Percentiles rank a stretch among this genome's conserved stretches.
Evolutionary conservation across 2,113 vertebrate species (phyloP).

Genomic region (Sphaerodactylus townsendi): DNA sequence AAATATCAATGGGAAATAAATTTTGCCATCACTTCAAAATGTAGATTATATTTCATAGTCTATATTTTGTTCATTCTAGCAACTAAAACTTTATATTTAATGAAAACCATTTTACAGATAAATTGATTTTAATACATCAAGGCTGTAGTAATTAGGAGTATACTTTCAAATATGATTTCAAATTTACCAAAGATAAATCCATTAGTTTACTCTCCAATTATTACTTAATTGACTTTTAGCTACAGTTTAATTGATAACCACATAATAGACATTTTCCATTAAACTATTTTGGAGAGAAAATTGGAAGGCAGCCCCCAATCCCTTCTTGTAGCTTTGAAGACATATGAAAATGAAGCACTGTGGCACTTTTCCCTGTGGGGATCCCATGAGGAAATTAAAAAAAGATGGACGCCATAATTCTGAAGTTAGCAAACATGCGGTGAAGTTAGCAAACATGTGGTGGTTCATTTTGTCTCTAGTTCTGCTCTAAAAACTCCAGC

Average conservation of each 20-base stretch:
- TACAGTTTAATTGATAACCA: slow-evolving; percentile 52
- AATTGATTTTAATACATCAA: slow-evolving; percentile 65
- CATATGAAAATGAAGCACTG: not conserved
- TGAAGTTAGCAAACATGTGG: not conserved
- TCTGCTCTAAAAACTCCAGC: not conserved
- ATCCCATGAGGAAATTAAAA: no score
- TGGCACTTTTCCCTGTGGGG: slow-evolving; percentile 9
- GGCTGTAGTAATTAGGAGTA: slow-evolving; percentile 47
- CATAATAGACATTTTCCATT: slow-evolving; percentile 49
- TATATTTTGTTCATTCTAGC: slow-evolving; percentile 36
- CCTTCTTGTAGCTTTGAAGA: slow-evolving; percentile 18
- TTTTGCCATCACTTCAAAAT: slow-evolving; percentile 17
- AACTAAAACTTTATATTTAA: slow-evolving; percentile 52
- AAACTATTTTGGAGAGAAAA: slow-evolving; percentile 52
- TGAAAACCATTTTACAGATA: slow-evolving; percentile 56
- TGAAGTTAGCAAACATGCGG: not conserved
- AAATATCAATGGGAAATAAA: not conserved
- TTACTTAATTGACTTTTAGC: slow-evolving; percentile 60
- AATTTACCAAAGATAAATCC: slow-evolving; percentile 58
- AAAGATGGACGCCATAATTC: slow-evolving; percentile 19
- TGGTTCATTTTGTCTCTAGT: not conserved
- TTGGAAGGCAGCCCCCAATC: slow-evolving; percentile 26
- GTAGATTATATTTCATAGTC: slow-evolving; percentile 18
- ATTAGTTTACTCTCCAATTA: slow-evolving; percentile 65
- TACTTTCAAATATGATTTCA: slow-evolving; percentile 54